Evolutionary conservation across 2,113 vertebrate species (phyloP).

Genomic region (Scopus umbretta): DNA sequence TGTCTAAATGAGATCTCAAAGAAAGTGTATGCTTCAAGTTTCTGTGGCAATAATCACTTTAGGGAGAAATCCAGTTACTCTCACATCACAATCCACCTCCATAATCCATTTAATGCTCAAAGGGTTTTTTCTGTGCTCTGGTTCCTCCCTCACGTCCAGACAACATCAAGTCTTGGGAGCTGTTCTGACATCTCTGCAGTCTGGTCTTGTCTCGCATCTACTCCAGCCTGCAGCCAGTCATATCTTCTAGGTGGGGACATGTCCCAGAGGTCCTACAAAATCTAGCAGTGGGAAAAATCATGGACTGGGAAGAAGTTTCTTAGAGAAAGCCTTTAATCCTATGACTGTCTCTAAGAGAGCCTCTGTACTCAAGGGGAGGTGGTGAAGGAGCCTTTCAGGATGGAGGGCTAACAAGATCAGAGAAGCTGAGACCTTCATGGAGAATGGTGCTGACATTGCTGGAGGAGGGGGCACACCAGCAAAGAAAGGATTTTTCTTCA

Average conservation of each 20-base stretch:
- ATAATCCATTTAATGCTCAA: neutral
- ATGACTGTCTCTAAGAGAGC: neutral
- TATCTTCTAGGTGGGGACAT: neutral
- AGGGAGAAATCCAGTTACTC: neutral
- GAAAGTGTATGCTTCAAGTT: neutral
- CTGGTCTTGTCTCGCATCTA: neutral
- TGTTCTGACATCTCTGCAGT: neutral
- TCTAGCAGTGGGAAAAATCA: neutral
- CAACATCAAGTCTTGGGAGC: neutral
- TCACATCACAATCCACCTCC: neutral
- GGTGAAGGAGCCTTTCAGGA: neutral
- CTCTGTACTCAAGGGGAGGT: neutral
- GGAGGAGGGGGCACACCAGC: neutral
- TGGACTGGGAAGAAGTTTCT: neutral
- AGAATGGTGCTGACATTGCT: neutral
- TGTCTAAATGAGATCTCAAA: neutral
- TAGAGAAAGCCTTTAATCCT: neutral
- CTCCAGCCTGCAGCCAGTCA: neutral
- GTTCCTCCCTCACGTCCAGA: neutral
- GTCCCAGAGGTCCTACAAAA: neutral
- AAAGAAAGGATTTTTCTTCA: neutral
- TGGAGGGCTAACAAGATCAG: neutral
- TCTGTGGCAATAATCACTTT: neutral
- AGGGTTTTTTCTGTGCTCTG: neutral
- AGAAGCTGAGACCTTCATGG: neutral